Conservation (phyloP, 1,140 invertebrate genomes). For the Drosophila nasuta region DNA sequence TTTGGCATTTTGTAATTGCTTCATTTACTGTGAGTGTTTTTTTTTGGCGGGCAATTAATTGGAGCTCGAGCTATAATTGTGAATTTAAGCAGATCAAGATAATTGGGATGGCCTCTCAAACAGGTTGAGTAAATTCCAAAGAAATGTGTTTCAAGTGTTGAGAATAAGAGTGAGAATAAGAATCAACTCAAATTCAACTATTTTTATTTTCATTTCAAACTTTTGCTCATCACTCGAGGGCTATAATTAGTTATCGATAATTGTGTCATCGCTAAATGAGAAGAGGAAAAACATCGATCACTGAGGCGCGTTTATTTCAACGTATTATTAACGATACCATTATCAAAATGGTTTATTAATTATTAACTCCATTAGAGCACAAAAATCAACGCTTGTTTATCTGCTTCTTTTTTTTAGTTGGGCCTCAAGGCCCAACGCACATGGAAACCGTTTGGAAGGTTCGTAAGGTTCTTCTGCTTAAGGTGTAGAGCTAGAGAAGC, state of each 20-base stretch:
- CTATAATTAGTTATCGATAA: slow-evolving; percentile 57
- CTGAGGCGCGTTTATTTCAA: slow-evolving; percentile 16
- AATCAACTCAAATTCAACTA: too few relatives aligned
- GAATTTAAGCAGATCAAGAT: slow-evolving; percentile 59
- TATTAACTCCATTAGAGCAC: slow-evolving; percentile 69
- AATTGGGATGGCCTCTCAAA: slow-evolving; percentile 9
- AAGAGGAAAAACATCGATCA: slow-evolving; percentile 53
- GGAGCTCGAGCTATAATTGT: slow-evolving; percentile 52
- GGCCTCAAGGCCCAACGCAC: slow-evolving; percentile 40
- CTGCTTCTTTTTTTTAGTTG: not conserved
- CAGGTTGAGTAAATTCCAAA: not conserved
- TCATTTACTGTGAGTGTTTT: slow-evolving; percentile 45
- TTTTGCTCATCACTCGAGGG: slow-evolving; percentile 29
- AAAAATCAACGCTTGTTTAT: slow-evolving; percentile 12
- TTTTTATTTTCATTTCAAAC: slow-evolving; percentile 1
- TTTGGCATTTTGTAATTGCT: slow-evolving; percentile 74
- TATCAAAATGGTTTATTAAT: slow-evolving; percentile 58
- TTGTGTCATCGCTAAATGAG: slow-evolving; percentile 57
- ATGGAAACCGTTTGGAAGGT: slow-evolving; percentile 60
- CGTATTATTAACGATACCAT: slow-evolving; percentile 43
- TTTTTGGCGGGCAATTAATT: slow-evolving; percentile 53
- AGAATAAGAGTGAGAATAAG: not conserved
- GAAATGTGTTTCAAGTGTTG: not conserved
- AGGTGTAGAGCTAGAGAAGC: slow-evolving; percentile 16
- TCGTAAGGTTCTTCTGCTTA: slow-evolving; percentile 24